Conservation (phyloP, 2,797 vertebrate genomes). For the Ambastaia sidthimunki region DNA sequence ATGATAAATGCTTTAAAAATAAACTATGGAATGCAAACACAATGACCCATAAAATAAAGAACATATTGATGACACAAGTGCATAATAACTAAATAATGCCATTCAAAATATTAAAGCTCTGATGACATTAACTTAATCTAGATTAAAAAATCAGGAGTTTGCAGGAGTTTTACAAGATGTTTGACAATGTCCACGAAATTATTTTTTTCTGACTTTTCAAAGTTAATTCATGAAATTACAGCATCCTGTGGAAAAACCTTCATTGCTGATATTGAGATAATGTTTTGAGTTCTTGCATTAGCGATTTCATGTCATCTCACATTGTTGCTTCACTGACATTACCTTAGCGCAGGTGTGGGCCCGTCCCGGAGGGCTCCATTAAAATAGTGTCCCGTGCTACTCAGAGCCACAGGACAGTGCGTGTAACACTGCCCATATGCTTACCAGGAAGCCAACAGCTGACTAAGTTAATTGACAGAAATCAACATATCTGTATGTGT, state of each 20-base stretch:
- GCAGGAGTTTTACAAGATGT: background rate
- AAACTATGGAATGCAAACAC: background rate
- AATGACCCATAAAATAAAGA: background rate
- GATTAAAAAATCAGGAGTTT: no score
- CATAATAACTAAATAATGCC: no score
- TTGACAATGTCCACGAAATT: background rate
- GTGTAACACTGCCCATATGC: constrained; percentile 84
- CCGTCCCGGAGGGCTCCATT: constrained; percentile 82
- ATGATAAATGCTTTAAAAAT: no score
- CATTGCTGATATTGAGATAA: background rate
- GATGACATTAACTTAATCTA: no score
- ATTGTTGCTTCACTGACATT: constrained; percentile 20
- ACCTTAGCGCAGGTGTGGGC: constrained; percentile 76
- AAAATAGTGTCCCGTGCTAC: constrained; percentile 77
- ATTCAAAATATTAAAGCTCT: no score
- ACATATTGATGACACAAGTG: no score
- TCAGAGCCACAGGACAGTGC: constrained; percentile 77
- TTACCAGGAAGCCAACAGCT: constrained; percentile 84
- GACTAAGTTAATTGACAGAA: constrained; percentile 84
- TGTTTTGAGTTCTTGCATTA: background rate
- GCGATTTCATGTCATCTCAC: constrained; percentile 15
- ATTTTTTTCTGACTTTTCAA: background rate
- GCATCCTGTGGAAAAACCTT: background rate
- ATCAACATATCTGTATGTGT: constrained; percentile 81
- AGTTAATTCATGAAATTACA: background rate